A percentile compares a stretch with the other conserved stretches of the same genome.
Conservation (phyloP, 2,888 invertebrate genomes). For the Hartigia nigra region DNA sequence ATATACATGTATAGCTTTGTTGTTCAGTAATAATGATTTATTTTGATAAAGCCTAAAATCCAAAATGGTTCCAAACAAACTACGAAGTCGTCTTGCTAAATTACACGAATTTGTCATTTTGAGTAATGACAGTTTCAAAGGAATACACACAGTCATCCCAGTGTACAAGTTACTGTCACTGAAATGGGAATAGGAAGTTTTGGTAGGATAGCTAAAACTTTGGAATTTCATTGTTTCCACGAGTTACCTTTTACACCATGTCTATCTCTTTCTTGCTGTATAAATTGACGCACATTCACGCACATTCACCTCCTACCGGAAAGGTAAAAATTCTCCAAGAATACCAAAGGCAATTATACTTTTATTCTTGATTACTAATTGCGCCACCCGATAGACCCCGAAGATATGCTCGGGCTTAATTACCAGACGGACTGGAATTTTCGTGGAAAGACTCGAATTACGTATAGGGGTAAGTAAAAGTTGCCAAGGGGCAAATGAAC, state of each 20-base stretch:
- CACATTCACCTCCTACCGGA: too few relatives aligned
- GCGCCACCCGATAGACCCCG: not conserved
- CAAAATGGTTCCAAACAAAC: not conserved
- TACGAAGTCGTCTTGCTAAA: conserved; percentile 1
- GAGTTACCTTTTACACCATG: not conserved
- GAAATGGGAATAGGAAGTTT: not conserved
- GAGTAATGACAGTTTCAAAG: conserved; percentile 14
- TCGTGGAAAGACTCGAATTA: not conserved
- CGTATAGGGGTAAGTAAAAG: not conserved
- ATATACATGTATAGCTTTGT: not conserved
- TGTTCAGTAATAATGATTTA: not conserved
- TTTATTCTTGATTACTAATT: not conserved
- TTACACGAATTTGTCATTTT: conserved; percentile 15
- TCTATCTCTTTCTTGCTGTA: not conserved
- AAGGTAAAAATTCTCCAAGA: not conserved
- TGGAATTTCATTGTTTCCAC: not conserved
- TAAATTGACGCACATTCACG: too few relatives aligned
- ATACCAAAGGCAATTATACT: not conserved
- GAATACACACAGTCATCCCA: not conserved
- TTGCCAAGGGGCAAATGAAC: not conserved
- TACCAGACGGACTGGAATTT: not conserved
- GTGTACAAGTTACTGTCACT: not conserved
- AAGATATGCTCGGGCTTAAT: not conserved
- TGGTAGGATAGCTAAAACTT: not conserved
- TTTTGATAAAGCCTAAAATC: not conserved